Percentiles rank a stretch among this genome's conserved stretches.
Evolutionary conservation across 2,888 invertebrate species (phyloP).

Genomic region (Ariolimax columbianus): DNA sequence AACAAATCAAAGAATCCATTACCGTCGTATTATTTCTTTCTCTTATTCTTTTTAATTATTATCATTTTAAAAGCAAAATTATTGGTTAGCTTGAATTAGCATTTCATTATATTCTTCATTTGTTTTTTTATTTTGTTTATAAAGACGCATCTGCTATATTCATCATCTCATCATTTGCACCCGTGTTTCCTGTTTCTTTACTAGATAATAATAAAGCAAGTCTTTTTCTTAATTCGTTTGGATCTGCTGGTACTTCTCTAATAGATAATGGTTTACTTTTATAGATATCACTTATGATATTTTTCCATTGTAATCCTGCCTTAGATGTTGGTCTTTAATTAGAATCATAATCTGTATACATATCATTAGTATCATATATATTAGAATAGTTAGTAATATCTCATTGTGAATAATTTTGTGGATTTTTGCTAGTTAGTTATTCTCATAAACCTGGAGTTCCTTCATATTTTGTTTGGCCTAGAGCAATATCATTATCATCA

Average conservation of each 20-base stretch:
- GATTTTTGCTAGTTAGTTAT: constrained; percentile 14
- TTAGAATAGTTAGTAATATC: not conserved
- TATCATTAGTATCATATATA: not conserved
- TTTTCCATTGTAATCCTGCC: not conserved
- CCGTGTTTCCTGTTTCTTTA: not conserved
- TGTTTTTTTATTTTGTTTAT: not conserved
- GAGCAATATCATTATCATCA: constrained; percentile 14
- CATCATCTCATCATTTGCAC: not conserved
- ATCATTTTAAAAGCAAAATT: not conserved
- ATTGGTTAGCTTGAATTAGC: not conserved
- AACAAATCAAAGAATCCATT: not conserved
- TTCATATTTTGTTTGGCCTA: not conserved
- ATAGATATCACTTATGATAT: not conserved
- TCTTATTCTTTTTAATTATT: not conserved
- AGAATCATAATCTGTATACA: not conserved
- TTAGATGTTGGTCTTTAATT: not conserved
- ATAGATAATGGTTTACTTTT: not conserved
- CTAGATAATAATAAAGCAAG: not conserved
- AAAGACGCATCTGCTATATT: not conserved
- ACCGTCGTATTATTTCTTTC: not conserved
- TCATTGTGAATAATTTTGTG: constrained; percentile 22
- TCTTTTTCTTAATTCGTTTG: not conserved
- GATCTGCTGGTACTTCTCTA: not conserved
- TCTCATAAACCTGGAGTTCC: constrained; percentile 5
- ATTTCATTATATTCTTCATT: not conserved